Evolutionary conservation across 2,797 vertebrate genomes (phyloP), one percentile per base, ranked within the genome.

Genomic region (Bryconaethiops microstoma): DNA sequence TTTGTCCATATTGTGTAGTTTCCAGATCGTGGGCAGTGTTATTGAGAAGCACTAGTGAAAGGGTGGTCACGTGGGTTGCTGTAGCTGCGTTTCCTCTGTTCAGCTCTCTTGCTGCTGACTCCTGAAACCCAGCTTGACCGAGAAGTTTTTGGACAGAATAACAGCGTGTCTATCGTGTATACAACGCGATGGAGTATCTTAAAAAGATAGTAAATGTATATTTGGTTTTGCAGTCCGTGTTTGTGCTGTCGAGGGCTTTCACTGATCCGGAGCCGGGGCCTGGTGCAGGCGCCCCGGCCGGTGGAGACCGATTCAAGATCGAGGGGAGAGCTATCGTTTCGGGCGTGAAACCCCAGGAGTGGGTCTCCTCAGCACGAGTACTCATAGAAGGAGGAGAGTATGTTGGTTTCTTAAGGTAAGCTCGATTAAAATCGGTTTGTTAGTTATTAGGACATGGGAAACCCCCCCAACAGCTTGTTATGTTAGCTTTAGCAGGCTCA

Each of bases 251-350:
- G 9, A 85, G 54, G 69, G 85, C 91, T 75, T 93, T 92, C 83
- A 84, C 84, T 1, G 94, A 95, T n/a, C 68, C 90, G 59, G 94
- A 95, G 1, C 23, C 91, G 0, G 94, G 94, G 92, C 92, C 93
- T 87, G 86, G 86, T 40, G 90, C 83, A 72, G 87, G 74, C 23
- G 60, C 87, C 25, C 91, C 85, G 79, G 40, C 86, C 0, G 92
- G 90, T 17, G 95, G 95, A 42, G 97, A 97, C 80, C 94, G 95
- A 57, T 99, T 98, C 74, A 97, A 94, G 91, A 97, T 99, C 80
- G 97, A 98, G 86, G 97, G 97, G 25, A 93, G 97, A 76, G 97
- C 96, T 0, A 93, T 97, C 35, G 97, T 98, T 23, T 95, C 97
- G 0, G 97, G 97, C 2, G 84, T 97, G 29, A 96, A 96, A 88